A percentile compares a stretch with the other conserved stretches of the same genome.
phyloP scores from a whole-genome alignment of 2,113 vertebrate genomes.

The Atherinomorus stipes region DNA sequence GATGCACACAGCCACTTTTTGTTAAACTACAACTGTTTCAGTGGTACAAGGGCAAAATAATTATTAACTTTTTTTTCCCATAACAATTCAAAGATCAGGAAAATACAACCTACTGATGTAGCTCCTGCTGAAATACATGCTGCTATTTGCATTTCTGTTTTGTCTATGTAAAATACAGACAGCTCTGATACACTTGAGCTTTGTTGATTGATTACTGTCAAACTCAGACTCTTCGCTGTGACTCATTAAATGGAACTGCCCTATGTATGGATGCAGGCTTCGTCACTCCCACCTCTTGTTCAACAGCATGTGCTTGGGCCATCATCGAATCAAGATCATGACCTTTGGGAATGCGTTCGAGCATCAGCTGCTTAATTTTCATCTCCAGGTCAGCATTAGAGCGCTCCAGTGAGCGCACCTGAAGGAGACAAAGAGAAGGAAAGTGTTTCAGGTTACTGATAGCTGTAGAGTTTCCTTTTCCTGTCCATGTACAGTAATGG shows the following conservation, averaged over 20 bases:
- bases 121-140: not conserved
- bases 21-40: constrained; percentile 37
- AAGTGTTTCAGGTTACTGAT: constrained; percentile 20
- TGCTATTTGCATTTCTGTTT: constrained; percentile 40
- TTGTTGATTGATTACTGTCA: not conserved
- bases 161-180: constrained; percentile 50
- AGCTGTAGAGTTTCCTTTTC: constrained; percentile 16
- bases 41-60: constrained; percentile 11
- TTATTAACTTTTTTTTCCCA: constrained; percentile 49
- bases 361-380: constrained; percentile 86
- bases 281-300: constrained; percentile 78
- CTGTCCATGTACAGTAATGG: constrained; percentile 18
- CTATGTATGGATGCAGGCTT: not conserved
- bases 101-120: not conserved
- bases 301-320: constrained; percentile 82
- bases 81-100: constrained; percentile 7
- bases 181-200: constrained; percentile 11
- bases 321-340: constrained; percentile 84
- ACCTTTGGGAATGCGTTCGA: constrained; percentile 84
- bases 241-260: not conserved
- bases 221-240: not conserved
- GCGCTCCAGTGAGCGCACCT: constrained; percentile 83
- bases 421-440: constrained; percentile 17
- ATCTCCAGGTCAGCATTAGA: constrained; percentile 85
- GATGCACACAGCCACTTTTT: constrained; percentile 1